Evolutionary conservation across 2,888 invertebrate genomes (phyloP), one percentile per base, ranked within the genome.

Genomic region (Bembecia ichneumoniformis): DNA sequence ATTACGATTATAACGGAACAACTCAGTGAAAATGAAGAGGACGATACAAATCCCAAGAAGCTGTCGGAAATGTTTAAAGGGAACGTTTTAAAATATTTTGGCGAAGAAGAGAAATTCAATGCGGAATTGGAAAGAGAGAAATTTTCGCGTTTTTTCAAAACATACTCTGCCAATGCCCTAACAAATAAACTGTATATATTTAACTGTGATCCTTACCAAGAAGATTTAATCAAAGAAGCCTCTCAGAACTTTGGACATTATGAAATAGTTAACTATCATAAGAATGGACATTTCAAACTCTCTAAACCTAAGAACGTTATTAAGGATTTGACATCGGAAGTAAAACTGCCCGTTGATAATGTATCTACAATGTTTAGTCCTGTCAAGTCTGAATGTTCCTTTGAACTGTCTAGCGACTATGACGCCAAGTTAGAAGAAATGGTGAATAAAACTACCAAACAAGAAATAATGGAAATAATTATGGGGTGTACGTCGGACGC

Each of bases 391-490:
- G 86, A 86, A 57, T 84, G 82, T 50, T 86, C 86, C 0, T 84
- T 86, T 34, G 87, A 87, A 48, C 47, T 87, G 1, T 76, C 77
- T 0, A 82, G 73, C 50, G 87, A 87, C 63, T 87, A 86, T 49
- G 79, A 82, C 59, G 72, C 80, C 1, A 83, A 77, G 62, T 68
- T 87, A 50, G 74, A 84, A 58, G 84, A 87, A 49, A 83, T 81
- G 77, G 78, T 87, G 0, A 82, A 77, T 15, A 82, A 76, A 46
- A 81, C 87, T 14, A 86, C 87, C 0, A 63, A 83, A 10, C 77
- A 83, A 59, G 75, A 88, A 66, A 82, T 88, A 3, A 79, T 88
- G 83, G 87, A 88, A 50, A 88, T 88, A 11, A 88, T 88, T 55
- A 73, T 88, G 14, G 76, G 67, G 34, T 63, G 65, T 11, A 55